Evolutionary conservation across 2,888 invertebrate species (phyloP), one percentile per base, ranked within the genome.

Genomic region (Pharmacophagus antenor): DNA sequence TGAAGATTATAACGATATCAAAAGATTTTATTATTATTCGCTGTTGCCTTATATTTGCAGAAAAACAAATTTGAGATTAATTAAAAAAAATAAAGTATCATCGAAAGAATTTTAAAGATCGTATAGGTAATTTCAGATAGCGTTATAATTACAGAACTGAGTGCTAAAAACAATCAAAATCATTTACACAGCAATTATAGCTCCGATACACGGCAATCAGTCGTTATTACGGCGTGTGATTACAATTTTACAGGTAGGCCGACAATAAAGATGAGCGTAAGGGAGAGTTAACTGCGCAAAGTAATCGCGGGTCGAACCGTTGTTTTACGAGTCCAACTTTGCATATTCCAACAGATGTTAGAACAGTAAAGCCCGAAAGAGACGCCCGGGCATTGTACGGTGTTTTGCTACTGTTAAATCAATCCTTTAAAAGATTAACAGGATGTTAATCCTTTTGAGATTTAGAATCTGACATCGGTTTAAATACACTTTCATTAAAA

Each of bases 311-410:
- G 70, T 69, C 78, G 76, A 76, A 61, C 61, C 61, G 78, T 74
- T 77, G 80, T 77, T 88, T 86, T 88, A 86, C 77, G 84, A 82
- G 69, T 73, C 71, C 69, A 74, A 84, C 80, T 88, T 88, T 85
- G 87, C 88, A 88, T 88, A 85, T 80, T 77, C 84, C 79, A 74
- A 77, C 88, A 87, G 86, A 85, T 88, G 88, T 78, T 84, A 68
- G 77, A 73, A 82, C 80, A 82, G 84, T 87, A 85, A 87, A 85
- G 78, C 37, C 76, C 73, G 69, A 79, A 79, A 76, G 77, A 79
- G 79, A 73, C 77, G 77, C 77, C 66, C 67, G 80, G 76, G 79
- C 74, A 74, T 67, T 69, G 66, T 67, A 62, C 62, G 25, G n/a
- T 51, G 48, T 46, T 31, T 49, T 50, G 49, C 18, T 46, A 52